Percentiles rank a stretch among this genome's conserved stretches.
These are phyloP conservation scores for Mongoloraphidia duomilia DNA, from an alignment of 2,888 invertebrate genomes.

Conservation along the genomic window DNA sequence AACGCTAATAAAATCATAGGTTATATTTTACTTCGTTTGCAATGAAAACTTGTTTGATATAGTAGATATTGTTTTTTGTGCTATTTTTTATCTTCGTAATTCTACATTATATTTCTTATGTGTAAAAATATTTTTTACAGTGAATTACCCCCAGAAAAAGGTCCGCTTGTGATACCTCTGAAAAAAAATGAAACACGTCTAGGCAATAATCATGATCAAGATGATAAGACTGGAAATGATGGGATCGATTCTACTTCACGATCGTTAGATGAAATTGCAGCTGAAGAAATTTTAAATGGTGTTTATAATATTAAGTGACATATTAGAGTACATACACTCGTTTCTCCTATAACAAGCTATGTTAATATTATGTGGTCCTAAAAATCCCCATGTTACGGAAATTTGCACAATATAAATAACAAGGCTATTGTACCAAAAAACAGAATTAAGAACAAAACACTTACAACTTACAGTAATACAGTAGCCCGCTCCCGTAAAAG, in stretches of 20 bases:
- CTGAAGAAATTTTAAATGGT: conserved; percentile 54
- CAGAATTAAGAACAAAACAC: too few species aligned
- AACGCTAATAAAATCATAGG: conserved; percentile 1
- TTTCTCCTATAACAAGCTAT: too few species aligned
- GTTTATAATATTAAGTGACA: conserved; percentile 9
- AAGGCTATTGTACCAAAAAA: too few species aligned
- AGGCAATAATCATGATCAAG: conserved; percentile 28
- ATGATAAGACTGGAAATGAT: conserved; percentile 23
- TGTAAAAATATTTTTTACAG: conserved; percentile 26
- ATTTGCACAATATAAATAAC: conserved; percentile 26
- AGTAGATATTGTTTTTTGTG: too few species aligned
- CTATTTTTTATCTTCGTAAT: too few species aligned
- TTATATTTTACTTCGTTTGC: conserved; percentile 9
- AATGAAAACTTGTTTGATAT: conserved; percentile 8
- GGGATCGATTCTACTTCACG: conserved; percentile 1
- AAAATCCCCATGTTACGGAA: conserved; percentile 23
- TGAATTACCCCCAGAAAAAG: conserved; percentile 36
- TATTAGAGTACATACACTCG: too few species aligned
- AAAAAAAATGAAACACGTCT: conserved; percentile 37
- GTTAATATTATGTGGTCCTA: conserved; percentile 12
- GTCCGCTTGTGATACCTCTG: conserved; percentile 52
- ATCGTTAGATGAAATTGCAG: conserved; percentile 57
- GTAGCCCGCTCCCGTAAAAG: too few species aligned
- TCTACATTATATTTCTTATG: neutral
- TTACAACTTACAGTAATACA: too few species aligned